Conservation (phyloP, 1,140 invertebrate species). For the Micrasema minimum region DNA sequence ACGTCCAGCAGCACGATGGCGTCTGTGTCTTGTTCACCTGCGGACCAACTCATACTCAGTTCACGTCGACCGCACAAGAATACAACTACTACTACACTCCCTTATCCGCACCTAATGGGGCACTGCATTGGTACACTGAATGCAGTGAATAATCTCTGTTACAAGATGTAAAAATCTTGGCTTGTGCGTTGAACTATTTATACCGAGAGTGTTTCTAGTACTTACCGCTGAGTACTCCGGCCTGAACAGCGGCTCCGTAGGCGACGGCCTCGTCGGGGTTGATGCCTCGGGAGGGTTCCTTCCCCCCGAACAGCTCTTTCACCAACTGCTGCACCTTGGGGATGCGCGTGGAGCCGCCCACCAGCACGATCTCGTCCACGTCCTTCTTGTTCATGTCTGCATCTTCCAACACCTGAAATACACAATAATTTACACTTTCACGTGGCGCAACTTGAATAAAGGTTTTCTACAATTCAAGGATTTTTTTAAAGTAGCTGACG, state of each 20-base stretch:
- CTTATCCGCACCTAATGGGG: too few species aligned
- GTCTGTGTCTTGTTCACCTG: conserved; percentile 94
- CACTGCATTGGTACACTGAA: too few species aligned
- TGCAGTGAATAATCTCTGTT: too few species aligned
- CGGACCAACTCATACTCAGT: conserved; percentile 54
- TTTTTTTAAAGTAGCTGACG: too few species aligned
- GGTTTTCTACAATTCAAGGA: too few species aligned
- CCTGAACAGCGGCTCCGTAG: conserved; percentile 98
- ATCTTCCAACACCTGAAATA: conserved; percentile 85
- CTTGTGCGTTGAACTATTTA: too few species aligned
- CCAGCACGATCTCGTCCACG: conserved; percentile 98
- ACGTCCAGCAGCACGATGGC: conserved; percentile 98
- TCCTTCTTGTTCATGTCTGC: conserved; percentile 99
- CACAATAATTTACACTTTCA: too few species aligned
- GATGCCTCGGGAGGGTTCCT: conserved; percentile 97
- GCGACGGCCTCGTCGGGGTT: conserved; percentile 99
- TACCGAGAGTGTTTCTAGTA: too few species aligned
- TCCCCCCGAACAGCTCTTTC: conserved; percentile 98
- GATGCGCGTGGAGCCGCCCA: conserved; percentile 98
- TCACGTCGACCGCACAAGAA: too few species aligned
- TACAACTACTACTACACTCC: too few species aligned
- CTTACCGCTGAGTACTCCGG: conserved; percentile 83
- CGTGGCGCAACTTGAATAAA: too few species aligned
- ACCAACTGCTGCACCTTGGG: conserved; percentile 99
- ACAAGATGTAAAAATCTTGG: too few species aligned